phyloP scores from a whole-genome alignment of 1,140 invertebrate species.

The Aradophagus sp. region DNA sequence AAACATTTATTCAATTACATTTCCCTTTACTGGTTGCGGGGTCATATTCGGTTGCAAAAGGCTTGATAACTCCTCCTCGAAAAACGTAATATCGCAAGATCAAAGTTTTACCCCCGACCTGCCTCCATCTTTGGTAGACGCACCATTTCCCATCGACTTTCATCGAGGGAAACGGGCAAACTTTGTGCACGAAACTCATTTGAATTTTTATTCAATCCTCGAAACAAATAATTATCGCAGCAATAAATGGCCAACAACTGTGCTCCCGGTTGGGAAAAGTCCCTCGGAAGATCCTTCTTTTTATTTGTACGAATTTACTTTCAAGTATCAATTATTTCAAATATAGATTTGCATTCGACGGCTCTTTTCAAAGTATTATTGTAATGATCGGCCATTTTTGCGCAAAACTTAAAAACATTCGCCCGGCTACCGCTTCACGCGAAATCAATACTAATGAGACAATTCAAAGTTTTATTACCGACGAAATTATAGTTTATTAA shows the following conservation, averaged over 20 bases:
- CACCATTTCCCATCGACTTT: conserved; percentile 49
- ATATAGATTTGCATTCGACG: conserved; percentile 42
- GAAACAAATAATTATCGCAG: conserved; percentile 72
- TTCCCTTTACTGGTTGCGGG: conserved; percentile 21
- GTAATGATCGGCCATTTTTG: conserved; percentile 46
- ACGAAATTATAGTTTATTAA: conserved; percentile 25
- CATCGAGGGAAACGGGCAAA: conserved; percentile 53
- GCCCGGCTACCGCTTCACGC: conserved; percentile 4
- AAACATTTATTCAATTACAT: conserved; percentile 57
- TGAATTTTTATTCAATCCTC: conserved; percentile 71
- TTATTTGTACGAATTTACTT: conserved; percentile 49
- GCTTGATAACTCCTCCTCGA: conserved; percentile 53
- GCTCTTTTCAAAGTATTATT: conserved; percentile 29
- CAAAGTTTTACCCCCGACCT: conserved; percentile 66
- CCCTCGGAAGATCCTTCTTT: conserved; percentile 26
- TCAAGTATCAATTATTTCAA: conserved; percentile 55
- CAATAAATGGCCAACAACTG: conserved; percentile 60
- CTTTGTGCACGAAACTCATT: conserved; percentile 66
- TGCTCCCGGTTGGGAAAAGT: conserved; percentile 45
- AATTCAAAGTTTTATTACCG: conserved; percentile 32
- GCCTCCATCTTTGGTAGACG: conserved; percentile 35
- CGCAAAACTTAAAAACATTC: conserved; percentile 24
- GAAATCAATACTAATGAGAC: conserved; percentile 41
- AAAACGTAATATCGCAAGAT: conserved; percentile 72
- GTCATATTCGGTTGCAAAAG: conserved; percentile 50